Evolutionary conservation across 2,888 invertebrate species (phyloP), one percentile per base, ranked within the genome.

Genomic region (Chymomyza procnemis): DNA sequence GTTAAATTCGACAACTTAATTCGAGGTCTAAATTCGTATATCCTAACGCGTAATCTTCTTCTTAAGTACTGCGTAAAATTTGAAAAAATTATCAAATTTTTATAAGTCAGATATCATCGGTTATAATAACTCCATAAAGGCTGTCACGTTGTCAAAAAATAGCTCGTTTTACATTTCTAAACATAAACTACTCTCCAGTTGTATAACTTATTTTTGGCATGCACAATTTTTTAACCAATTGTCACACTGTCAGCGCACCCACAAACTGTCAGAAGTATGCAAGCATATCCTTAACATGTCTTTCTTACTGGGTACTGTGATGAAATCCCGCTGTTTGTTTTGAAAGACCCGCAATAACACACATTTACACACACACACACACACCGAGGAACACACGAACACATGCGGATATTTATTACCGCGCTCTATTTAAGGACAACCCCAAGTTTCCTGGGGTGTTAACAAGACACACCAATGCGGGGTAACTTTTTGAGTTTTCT

Each of bases 241-340:
- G 50, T 18, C 19, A 41, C 34, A 55, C 62, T 41, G 62, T 46
- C 54, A 62, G 34, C 21, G 26, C 34, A 41, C 46, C 46, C 50
- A 55, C 30, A 18, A 50, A 26, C 60, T n/a, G 47, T 46, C n/a
- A 34, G 18, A n/a, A 50, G 50, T n/a, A 50, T 60, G 50, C 67
- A 61, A 69, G 64, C 70, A 55, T n/a, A 16, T 16, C 58, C 5
- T 34, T 12, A n/a, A 16, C 16, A 34, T 41, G 14, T 58, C 5
- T 73, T 61, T 70, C 59, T 46, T 68, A 3, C 50, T 50, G 19
- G 9, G 34, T 50, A 22, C 30, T 78, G 73, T 74, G 73, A 73
- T 59, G 71, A 86, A 78, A 71, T 85, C 78, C 79, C 79, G 74
- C 79, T 79, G 85, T 79, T 77, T 81, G 73, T 79, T 80, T 75